These are phyloP conservation scores for Acronicta psi DNA, from an alignment of 2,888 invertebrate genomes.

Conservation along the genomic window DNA sequence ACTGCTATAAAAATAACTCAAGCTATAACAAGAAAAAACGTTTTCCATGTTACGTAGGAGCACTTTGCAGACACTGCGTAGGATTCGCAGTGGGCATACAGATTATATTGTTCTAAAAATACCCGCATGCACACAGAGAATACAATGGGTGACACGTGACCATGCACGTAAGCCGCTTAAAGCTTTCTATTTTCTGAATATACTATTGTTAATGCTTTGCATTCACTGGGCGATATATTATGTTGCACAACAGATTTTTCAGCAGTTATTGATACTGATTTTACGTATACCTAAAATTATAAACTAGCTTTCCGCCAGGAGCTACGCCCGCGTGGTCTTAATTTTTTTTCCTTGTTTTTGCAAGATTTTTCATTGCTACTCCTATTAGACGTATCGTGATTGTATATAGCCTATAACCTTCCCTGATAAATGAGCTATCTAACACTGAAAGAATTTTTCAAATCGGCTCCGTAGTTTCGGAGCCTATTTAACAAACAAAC, in stretches of 20 bases:
- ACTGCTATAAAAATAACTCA: background rate
- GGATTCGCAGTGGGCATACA: slow-evolving; percentile 5
- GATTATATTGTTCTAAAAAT: slow-evolving; percentile 29
- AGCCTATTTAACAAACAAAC: too few relatives aligned
- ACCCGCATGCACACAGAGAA: slow-evolving; percentile 4
- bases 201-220: slow-evolving; percentile 10
- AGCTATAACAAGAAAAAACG: background rate
- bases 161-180: slow-evolving; percentile 24
- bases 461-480: too few relatives aligned
- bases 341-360: too few relatives aligned
- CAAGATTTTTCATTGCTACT: too few relatives aligned
- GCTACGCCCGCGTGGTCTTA: too few relatives aligned
- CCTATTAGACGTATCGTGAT: too few relatives aligned
- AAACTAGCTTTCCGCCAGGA: too few relatives aligned
- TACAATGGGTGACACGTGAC: slow-evolving; percentile 14
- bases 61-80: slow-evolving; percentile 10
- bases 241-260: background rate
- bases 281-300: too few relatives aligned
- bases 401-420: too few relatives aligned
- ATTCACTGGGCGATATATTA: slow-evolving; percentile 2
- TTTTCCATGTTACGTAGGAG: background rate
- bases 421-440: too few relatives aligned
- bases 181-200: slow-evolving; percentile 14
- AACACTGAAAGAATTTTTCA: too few relatives aligned
- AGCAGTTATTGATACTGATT: background rate